Percentiles rank a stretch among this genome's conserved stretches.
phyloP scores from a whole-genome alignment of 2,113 vertebrate genomes.

The Lutjanus erythropterus region DNA sequence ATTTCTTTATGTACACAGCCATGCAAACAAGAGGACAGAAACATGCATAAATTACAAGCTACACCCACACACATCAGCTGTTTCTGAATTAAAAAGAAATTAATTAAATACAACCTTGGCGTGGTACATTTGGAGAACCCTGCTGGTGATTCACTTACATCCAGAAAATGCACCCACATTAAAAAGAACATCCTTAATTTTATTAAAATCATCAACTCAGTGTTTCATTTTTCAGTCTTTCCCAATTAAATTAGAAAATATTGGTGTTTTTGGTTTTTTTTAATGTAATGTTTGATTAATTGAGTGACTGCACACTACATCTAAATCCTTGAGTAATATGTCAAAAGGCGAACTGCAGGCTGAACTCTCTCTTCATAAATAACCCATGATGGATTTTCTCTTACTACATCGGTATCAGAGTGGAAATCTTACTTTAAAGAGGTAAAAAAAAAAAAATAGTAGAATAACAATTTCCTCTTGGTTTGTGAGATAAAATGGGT shows the following conservation, averaged over 20 bases:
- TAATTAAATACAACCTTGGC: conserved; percentile 10
- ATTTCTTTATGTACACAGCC: background rate
- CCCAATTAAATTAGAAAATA: background rate
- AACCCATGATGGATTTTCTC: conserved; percentile 7
- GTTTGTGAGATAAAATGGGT: conserved; percentile 39
- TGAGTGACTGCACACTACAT: background rate
- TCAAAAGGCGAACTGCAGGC: conserved; percentile 7
- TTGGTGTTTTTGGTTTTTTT: background rate
- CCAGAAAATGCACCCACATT: background rate
- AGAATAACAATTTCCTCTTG: conserved; percentile 59
- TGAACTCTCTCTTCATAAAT: conserved; percentile 19
- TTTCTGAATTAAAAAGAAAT: conserved; percentile 20
- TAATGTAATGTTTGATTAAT: conserved; percentile 10
- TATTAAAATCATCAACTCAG: background rate
- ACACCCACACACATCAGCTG: conserved; percentile 6
- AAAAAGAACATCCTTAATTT: background rate
- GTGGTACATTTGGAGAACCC: conserved; percentile 17
- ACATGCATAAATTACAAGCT: background rate
- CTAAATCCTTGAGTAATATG: conserved; percentile 30
- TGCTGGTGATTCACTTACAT: conserved; percentile 12
- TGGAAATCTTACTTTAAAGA: conserved; percentile 17
- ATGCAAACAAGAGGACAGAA: background rate
- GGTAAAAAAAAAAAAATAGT: background rate
- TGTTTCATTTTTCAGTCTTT: background rate
- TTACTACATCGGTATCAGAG: background rate